Conservation (phyloP, 1,140 invertebrate species). For the Caenorhabditis brenneri region DNA sequence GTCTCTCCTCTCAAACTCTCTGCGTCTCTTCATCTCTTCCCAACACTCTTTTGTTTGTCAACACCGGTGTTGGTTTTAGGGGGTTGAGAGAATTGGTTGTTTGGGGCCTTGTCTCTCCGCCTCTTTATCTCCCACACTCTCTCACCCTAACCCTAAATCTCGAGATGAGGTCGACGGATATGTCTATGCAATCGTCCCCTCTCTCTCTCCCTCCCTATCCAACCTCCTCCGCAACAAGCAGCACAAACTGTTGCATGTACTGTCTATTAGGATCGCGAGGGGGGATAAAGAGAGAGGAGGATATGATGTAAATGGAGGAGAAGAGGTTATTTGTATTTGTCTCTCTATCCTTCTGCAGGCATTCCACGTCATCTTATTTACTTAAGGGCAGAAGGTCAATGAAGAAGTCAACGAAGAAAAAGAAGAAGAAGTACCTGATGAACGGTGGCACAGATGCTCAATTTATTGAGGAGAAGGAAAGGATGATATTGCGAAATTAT, state of each 20-base stretch:
- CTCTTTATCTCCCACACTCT: background rate
- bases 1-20: background rate
- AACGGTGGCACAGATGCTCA: background rate
- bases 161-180: conserved; percentile 41
- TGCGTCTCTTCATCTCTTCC: background rate
- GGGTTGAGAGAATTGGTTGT: background rate
- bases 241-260: conserved; percentile 42
- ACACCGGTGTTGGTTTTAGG: conserved; percentile 37
- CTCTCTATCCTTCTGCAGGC: too few species aligned
- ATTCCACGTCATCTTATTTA: conserved; percentile 22
- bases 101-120: background rate
- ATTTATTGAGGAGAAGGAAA: background rate
- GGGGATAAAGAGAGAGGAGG: background rate
- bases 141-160: background rate
- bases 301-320: background rate
- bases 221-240: background rate
- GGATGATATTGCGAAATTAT: background rate
- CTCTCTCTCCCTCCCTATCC: background rate
- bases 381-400: conserved; percentile 8
- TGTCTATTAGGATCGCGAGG: background rate
- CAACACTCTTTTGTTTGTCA: conserved; percentile 41
- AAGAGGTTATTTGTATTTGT: conserved; percentile 38
- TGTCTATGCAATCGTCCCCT: conserved; percentile 21
- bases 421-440: background rate
- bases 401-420: background rate